Conservation (phyloP, 2,113 vertebrate genomes). For the Aspiorhynchus laticeps region DNA sequence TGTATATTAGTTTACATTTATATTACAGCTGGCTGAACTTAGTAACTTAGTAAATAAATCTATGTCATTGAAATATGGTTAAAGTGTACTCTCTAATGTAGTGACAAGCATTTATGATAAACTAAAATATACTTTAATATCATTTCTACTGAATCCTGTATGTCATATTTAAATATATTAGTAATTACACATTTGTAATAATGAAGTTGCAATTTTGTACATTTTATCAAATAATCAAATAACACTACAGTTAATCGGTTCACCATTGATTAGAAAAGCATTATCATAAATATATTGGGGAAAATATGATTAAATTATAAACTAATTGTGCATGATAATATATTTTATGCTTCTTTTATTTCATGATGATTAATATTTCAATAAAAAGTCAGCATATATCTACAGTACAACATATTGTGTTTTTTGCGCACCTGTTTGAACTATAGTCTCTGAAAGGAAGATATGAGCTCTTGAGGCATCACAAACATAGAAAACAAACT, state of each 20-base stretch:
- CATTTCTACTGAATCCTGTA: too few species aligned
- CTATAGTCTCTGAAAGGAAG: neutral
- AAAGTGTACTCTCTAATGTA: too few species aligned
- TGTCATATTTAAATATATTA: too few species aligned
- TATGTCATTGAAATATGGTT: too few species aligned
- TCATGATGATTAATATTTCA: neutral
- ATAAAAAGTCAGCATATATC: neutral
- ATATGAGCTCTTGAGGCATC: slow-evolving; percentile 16
- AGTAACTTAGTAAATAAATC: too few species aligned
- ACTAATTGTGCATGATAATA: neutral
- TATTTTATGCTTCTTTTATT: neutral
- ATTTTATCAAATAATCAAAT: too few species aligned
- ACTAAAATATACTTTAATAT: too few species aligned
- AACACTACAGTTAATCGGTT: neutral
- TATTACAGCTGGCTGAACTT: too few species aligned
- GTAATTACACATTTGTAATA: too few species aligned
- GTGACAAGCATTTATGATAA: too few species aligned
- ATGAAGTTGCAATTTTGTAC: too few species aligned
- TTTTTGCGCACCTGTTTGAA: neutral
- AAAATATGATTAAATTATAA: neutral
- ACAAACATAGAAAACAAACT: slow-evolving; percentile 5
- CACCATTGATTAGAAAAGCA: neutral
- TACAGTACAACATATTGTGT: neutral
- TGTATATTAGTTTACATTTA: too few species aligned
- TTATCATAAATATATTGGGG: neutral